Conservation (phyloP, 2,797 vertebrate genomes). For the Acropternis orthonyx region DNA sequence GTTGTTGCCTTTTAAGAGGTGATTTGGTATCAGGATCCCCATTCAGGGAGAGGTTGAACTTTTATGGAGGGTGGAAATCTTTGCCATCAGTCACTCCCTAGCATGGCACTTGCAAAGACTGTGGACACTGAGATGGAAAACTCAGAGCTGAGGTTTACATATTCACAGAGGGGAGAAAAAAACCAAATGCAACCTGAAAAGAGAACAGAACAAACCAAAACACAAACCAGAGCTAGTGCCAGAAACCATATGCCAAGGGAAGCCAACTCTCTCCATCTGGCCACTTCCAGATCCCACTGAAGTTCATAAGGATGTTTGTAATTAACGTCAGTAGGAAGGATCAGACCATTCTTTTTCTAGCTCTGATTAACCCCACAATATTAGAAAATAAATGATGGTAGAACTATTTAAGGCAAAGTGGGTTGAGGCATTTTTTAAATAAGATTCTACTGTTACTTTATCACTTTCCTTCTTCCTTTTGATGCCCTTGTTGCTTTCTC, state of each 20-base stretch:
- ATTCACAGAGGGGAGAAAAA: accelerated
- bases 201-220: background rate
- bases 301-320: background rate
- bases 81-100: background rate
- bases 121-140: background rate
- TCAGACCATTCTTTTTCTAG: background rate
- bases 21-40: background rate
- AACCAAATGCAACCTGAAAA: background rate
- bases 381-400: background rate
- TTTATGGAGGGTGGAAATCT: background rate
- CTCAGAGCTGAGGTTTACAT: background rate
- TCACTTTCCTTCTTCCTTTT: background rate
- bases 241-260: background rate
- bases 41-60: background rate
- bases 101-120: background rate
- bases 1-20: background rate
- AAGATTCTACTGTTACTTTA: background rate
- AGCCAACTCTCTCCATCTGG: background rate
- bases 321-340: background rate
- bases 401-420: background rate
- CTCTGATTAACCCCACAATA: background rate
- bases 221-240: background rate
- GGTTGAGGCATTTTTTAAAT: background rate
- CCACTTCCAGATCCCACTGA: background rate
- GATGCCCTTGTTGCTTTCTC: background rate